Conservation (phyloP, 2,888 invertebrate species). For the Ormyrus rosae region DNA sequence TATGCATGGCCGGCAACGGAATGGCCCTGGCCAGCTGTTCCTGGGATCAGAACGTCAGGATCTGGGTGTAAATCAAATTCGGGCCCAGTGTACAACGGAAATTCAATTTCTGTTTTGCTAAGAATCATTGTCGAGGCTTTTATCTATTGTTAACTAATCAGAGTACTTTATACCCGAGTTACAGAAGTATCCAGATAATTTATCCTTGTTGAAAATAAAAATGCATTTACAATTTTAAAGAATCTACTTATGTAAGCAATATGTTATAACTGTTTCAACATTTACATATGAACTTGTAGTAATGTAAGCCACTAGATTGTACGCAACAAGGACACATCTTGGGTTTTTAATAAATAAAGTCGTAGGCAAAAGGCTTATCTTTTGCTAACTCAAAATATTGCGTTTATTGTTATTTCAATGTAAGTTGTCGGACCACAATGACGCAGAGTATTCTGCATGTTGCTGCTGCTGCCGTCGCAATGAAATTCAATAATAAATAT, state of each 20-base stretch:
- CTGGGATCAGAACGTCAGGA: conserved; percentile 91
- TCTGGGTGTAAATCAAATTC: conserved; percentile 84
- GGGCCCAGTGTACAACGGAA: no score
- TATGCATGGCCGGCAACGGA: conserved; percentile 89
- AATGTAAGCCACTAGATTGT: conserved; percentile 51
- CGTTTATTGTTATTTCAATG: conserved; percentile 49
- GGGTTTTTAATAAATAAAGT: conserved; percentile 50
- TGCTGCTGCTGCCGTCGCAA: conserved; percentile 32
- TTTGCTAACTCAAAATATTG: conserved; percentile 57
- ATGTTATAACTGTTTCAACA: conserved; percentile 6
- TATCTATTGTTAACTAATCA: conserved; percentile 26
- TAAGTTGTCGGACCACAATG: conserved; percentile 35
- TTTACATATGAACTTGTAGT: conserved; percentile 40
- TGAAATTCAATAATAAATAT: conserved; percentile 49
- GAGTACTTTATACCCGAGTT: conserved; percentile 21
- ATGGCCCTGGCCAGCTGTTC: conserved; percentile 92
- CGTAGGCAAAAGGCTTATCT: conserved; percentile 8
- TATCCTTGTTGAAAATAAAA: conserved; percentile 7
- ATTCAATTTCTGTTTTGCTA: background rate
- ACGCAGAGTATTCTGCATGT: background rate
- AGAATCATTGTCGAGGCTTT: conserved; percentile 16
- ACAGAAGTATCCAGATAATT: conserved; percentile 7
- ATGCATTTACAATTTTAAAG: conserved; percentile 15
- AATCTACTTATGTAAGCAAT: background rate
- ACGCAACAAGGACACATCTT: conserved; percentile 12